A percentile compares a stretch with the other conserved stretches of the same genome.
Evolutionary conservation across 2,113 vertebrate species (phyloP).

Genomic region (Phoenicopterus ruber): DNA sequence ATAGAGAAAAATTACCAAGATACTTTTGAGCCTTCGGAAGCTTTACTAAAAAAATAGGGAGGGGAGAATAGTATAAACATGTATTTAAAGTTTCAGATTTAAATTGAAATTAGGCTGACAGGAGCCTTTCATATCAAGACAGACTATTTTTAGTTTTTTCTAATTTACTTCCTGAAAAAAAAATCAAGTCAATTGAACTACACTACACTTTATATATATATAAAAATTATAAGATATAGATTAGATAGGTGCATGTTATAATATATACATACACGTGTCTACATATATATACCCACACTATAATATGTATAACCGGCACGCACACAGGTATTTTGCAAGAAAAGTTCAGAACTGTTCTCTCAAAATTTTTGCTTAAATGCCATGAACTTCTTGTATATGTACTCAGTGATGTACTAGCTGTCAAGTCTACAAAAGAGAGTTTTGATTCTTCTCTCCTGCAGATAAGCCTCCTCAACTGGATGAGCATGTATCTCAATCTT

Average conservation of each 20-base stretch:
- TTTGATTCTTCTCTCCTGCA: background rate
- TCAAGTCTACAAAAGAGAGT: background rate
- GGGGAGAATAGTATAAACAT: background rate
- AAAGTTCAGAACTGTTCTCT: background rate
- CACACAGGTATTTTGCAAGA: background rate
- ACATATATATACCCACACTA: background rate
- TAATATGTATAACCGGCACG: background rate
- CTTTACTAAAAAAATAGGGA: background rate
- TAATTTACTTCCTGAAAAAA: background rate
- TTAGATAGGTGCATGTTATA: background rate
- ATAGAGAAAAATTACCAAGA: background rate
- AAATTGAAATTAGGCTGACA: background rate
- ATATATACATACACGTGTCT: background rate
- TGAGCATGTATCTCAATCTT: background rate
- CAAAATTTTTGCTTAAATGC: background rate
- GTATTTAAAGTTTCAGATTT: background rate
- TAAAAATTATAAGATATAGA: background rate
- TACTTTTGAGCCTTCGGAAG: background rate
- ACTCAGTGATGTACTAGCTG: background rate
- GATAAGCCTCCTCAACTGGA: background rate
- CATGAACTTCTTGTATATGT: background rate
- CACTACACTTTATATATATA: background rate
- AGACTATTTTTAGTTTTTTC: background rate
- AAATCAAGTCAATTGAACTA: background rate
- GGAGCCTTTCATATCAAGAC: background rate